phyloP scores from a whole-genome alignment of 2,888 invertebrate species.

The Pammene aurita region DNA sequence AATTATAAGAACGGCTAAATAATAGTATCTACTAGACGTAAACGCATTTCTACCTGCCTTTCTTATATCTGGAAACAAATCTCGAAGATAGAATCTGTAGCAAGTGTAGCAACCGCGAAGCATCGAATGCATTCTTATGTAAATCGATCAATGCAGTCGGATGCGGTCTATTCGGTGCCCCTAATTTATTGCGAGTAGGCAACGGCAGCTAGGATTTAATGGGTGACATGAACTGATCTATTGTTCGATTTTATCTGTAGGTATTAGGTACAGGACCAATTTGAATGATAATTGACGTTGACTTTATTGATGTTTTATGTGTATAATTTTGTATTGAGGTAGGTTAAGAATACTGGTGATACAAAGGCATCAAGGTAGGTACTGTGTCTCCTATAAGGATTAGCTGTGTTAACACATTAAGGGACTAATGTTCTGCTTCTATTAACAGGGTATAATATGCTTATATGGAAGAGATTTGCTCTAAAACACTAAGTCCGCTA shows the following conservation, averaged over 20 bases:
- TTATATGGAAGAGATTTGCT: too few species aligned
- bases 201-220: constrained; percentile 1
- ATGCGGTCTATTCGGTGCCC: not conserved
- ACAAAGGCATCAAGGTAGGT: too few species aligned
- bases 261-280: not conserved
- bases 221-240: constrained; percentile 13
- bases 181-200: constrained; percentile 1
- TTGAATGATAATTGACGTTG: not conserved
- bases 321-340: not conserved
- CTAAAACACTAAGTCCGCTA: too few species aligned
- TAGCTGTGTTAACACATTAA: too few species aligned
- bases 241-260: constrained; percentile 6
- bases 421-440: too few species aligned
- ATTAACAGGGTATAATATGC: too few species aligned
- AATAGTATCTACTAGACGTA: too few species aligned
- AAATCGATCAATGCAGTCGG: constrained; percentile 15
- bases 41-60: constrained; percentile 15
- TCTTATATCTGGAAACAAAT: constrained; percentile 11
- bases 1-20: too few species aligned
- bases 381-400: too few species aligned
- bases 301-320: not conserved
- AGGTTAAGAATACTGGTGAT: not conserved
- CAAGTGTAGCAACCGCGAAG: not conserved
- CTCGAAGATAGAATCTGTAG: constrained; percentile 8
- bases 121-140: constrained; percentile 28